Base-by-base conservation (phyloP, 2,113 vertebrate genomes). In the Poicephalus gulielmi region DNA sequence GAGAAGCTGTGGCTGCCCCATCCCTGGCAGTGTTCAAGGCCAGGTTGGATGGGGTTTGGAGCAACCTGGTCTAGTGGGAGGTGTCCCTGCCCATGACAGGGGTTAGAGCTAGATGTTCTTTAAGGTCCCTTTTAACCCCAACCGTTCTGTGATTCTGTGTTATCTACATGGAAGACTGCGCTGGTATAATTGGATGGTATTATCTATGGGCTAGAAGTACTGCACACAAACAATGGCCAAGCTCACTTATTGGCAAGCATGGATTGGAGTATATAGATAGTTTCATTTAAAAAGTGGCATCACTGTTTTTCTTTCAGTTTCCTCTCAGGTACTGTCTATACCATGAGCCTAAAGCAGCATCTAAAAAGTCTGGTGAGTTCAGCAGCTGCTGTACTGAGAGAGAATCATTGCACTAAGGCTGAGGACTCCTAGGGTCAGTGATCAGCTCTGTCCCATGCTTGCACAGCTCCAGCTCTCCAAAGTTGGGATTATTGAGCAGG, bases 331-430 rank as follows among this genome's bases (percentile, higher is more conserved):
- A 4, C 25, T 59, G 22, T 44, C 46, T 46, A 2, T 33, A 14
- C 39, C 4, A 23, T 20, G 33, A 86, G n/a, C 17, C 28, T 68
- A 24, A 31, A 2, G 8, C 63, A 88, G 64, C 31, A 57, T 37
- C 22, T 46, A 43, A 69, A 53, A 5, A 20, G 8, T 2, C 37
- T 25, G 60, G 41, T 47, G 67, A 59, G 37, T 11, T 76, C 3
- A 5, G 41, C 12, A 17, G n/a, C 25, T 73, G 53, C 5, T 59
- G 27, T 62, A 17, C 74, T 52, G 79, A 20, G 67, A 44, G 35
- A 24, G 22, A 52, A 7, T 10, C 0, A 0, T 1, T 3, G 31
- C 9, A 6, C 13, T 3, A 9, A 63, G 13, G 18, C 60, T 63
- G 57, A 53, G 57, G 13, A 13, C 28, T 62, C 35, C 13, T 11